Evolutionary conservation across 2,797 vertebrate genomes (phyloP).

Genomic region (Pipistrellus nathusii): DNA sequence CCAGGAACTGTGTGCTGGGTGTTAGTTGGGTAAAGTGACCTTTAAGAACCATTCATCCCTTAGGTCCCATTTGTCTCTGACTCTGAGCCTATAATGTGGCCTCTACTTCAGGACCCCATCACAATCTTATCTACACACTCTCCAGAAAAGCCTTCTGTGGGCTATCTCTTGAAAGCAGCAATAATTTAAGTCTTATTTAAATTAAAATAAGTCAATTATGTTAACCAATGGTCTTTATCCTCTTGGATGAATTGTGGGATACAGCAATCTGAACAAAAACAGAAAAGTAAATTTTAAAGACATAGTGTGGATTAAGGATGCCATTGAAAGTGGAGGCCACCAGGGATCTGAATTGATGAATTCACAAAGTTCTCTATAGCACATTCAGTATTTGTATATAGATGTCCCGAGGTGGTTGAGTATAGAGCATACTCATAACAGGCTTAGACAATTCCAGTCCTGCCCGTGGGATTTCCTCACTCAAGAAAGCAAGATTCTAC

Average conservation of each 20-base stretch:
- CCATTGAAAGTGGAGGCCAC: not conserved
- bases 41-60: not conserved
- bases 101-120: not conserved
- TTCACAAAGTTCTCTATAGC: not conserved
- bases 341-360: not conserved
- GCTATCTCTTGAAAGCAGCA: not conserved
- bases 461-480: not conserved
- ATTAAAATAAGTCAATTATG: not conserved
- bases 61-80: not conserved
- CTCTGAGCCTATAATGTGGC: not conserved
- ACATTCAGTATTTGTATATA: not conserved
- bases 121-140: not conserved
- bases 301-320: not conserved
- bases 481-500: not conserved
- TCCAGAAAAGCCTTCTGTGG: not conserved
- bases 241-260: not conserved
- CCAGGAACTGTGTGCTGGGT: not conserved
- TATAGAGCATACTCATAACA: not conserved
- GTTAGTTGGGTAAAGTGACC: not conserved
- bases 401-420: not conserved
- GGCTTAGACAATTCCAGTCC: not conserved
- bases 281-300: slow-evolving; percentile 31
- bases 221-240: not conserved
- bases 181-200: not conserved
- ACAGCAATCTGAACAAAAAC: not conserved